Evolutionary conservation across 2,797 vertebrate genomes (phyloP).

Genomic region (Cryptoblepharus egeriae): DNA sequence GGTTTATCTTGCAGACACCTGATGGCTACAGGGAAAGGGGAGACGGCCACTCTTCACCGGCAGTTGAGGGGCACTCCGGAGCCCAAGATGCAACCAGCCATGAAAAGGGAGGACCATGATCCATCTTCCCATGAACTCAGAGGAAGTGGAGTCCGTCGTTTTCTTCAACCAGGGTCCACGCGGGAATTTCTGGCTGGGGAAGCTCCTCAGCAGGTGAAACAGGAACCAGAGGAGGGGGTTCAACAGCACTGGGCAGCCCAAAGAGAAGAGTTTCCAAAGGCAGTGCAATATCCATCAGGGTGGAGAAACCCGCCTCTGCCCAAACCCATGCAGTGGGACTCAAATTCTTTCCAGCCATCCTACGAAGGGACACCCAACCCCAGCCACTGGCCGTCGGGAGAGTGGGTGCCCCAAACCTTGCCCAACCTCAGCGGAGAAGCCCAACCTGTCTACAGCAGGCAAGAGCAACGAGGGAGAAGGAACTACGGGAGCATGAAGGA

Average conservation of each 20-base stretch:
- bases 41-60: constrained; percentile 17
- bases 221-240: not conserved
- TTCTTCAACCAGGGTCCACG: not conserved
- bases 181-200: constrained; percentile 10
- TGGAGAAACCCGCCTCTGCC: not conserved
- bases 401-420: not conserved
- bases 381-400: constrained; percentile 2
- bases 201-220: constrained; percentile 15
- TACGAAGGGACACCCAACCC: not conserved
- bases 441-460: not conserved
- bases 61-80: not conserved
- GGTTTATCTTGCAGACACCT: not conserved
- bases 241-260: constrained; percentile 1
- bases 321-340: constrained; percentile 11
- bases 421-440: not conserved
- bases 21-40: constrained; percentile 28
- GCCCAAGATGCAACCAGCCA: not conserved
- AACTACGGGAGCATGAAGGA: not conserved
- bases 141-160: not conserved
- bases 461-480: not conserved
- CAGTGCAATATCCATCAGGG: not conserved
- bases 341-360: not conserved
- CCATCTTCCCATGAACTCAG: not conserved
- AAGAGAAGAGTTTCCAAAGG: constrained; percentile 1
- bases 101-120: constrained; percentile 6